These are phyloP conservation scores for Poecilia latipinna DNA, from an alignment of 2,113 vertebrate genomes.

Conservation along the genomic window DNA sequence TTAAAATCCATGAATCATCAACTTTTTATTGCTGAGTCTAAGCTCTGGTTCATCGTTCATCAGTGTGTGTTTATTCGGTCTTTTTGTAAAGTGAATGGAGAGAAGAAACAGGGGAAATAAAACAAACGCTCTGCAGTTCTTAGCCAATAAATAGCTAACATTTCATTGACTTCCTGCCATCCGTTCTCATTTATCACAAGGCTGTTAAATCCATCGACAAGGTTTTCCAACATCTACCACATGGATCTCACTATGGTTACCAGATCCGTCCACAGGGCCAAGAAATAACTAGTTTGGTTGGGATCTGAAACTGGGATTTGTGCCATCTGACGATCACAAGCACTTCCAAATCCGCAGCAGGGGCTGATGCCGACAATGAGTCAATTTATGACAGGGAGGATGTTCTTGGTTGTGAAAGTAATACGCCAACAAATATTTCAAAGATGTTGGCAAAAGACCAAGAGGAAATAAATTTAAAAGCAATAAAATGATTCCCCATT, in stretches of 20 bases:
- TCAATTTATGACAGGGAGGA: slow-evolving; percentile 16
- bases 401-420: slow-evolving; percentile 22
- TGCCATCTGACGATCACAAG: slow-evolving; percentile 54
- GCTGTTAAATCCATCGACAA: not conserved
- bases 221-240: slow-evolving; percentile 8
- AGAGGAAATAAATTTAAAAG: slow-evolving; percentile 12
- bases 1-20: slow-evolving; percentile 5
- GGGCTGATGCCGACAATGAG: slow-evolving; percentile 9
- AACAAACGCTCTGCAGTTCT: not conserved
- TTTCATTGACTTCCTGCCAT: not conserved
- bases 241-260: slow-evolving; percentile 17
- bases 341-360: slow-evolving; percentile 32
- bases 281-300: slow-evolving; percentile 51
- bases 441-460: slow-evolving; percentile 6
- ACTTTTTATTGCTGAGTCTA: not conserved
- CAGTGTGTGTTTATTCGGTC: slow-evolving; percentile 10
- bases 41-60: not conserved
- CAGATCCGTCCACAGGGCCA: slow-evolving; percentile 29
- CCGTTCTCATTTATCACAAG: not conserved
- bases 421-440: slow-evolving; percentile 23
- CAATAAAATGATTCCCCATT: not conserved
- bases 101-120: not conserved
- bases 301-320: slow-evolving; percentile 56
- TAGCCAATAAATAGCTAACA: not conserved
- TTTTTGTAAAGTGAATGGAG: slow-evolving; percentile 5